phyloP scores from a whole-genome alignment of 2,888 invertebrate species.

The Tricholauxania praeusta region DNA sequence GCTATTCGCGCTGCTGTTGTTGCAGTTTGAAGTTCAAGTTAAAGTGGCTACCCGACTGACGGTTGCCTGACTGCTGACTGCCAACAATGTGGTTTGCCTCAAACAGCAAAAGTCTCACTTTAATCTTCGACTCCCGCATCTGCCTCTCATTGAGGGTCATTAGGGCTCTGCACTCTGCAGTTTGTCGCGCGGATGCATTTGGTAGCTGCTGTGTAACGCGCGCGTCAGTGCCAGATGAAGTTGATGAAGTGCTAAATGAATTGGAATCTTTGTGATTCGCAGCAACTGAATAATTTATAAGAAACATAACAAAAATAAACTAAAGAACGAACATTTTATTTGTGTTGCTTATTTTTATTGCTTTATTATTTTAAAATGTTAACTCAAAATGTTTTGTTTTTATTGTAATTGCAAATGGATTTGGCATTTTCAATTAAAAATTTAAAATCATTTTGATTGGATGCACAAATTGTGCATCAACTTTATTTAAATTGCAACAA shows the following conservation, averaged over 20 bases:
- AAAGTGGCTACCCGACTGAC: constrained; percentile 17
- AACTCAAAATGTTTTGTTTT: background rate
- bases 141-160: constrained; percentile 25
- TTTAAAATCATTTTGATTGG: background rate
- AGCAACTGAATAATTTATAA: constrained; percentile 34
- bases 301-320: constrained; percentile 11
- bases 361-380: background rate
- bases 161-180: constrained; percentile 8
- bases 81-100: background rate
- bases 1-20: background rate
- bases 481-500: background rate
- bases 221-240: constrained; percentile 22
- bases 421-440: constrained; percentile 32
- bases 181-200: background rate
- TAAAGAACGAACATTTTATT: background rate
- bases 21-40: constrained; percentile 34
- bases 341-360: background rate
- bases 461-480: background rate
- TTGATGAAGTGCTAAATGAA: constrained; percentile 38
- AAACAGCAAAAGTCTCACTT: background rate
- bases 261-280: constrained; percentile 35
- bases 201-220: background rate
- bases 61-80: too few species aligned
- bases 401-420: background rate
- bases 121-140: background rate